phyloP scores from a whole-genome alignment of 2,888 invertebrate species.

The Polylopha cassiicola region DNA sequence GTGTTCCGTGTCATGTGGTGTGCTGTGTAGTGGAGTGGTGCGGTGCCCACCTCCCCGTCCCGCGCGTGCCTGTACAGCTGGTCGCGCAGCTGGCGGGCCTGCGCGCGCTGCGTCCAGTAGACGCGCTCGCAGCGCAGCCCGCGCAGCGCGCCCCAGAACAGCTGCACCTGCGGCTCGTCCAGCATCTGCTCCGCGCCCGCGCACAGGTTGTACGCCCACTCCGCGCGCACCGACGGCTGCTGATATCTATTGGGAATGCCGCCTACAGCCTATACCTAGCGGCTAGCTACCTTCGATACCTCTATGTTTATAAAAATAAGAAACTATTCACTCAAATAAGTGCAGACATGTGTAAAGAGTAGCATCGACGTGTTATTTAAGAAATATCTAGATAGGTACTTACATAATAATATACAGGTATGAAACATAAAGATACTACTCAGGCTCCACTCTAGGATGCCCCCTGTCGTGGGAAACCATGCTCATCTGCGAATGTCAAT shows the following conservation, averaged over 20 bases:
- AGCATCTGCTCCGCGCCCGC: conserved; percentile 67
- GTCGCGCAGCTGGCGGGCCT: conserved; percentile 52
- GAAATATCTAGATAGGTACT: background rate
- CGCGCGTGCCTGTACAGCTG: conserved; percentile 42
- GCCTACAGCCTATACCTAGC: too few species aligned
- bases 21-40: background rate
- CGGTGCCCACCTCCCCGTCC: conserved; percentile 43
- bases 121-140: conserved; percentile 59
- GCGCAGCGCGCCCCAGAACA: conserved; percentile 68
- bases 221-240: conserved; percentile 65
- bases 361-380: too few species aligned
- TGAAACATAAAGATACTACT: too few species aligned
- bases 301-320: too few species aligned
- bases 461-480: too few species aligned
- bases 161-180: conserved; percentile 64
- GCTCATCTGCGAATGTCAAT: too few species aligned
- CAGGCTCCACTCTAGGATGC: too few species aligned
- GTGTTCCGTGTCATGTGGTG: background rate
- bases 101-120: conserved; percentile 57
- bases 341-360: too few species aligned
- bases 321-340: too few species aligned
- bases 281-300: too few species aligned
- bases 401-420: too few species aligned
- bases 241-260: too few species aligned
- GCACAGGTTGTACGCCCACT: conserved; percentile 73